Percentiles rank a stretch among this genome's conserved stretches.
phyloP scores from a whole-genome alignment of 2,113 vertebrate species.

The Paralichthys olivaceus region DNA sequence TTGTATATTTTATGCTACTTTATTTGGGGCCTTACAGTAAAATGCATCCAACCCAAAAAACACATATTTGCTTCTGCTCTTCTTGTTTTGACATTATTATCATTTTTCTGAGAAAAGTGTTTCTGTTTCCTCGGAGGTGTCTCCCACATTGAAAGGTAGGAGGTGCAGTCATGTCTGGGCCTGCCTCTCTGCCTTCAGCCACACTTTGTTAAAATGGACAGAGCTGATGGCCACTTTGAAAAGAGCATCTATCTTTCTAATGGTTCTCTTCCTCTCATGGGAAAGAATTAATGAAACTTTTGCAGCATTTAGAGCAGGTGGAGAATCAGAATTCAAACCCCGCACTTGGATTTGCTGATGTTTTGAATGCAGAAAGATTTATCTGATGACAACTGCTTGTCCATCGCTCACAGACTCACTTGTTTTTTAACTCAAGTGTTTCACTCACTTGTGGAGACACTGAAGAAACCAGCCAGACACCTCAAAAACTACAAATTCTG shows the following conservation, averaged over 20 bases:
- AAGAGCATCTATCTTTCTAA: conserved; percentile 12
- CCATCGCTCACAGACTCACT: neutral
- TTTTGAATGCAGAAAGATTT: neutral
- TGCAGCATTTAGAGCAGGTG: neutral
- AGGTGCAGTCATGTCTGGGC: conserved; percentile 14
- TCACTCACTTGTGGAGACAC: neutral
- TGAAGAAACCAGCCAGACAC: neutral
- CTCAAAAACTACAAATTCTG: neutral
- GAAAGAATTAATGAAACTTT: conserved; percentile 7
- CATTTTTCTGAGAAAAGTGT: neutral
- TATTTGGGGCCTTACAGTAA: neutral
- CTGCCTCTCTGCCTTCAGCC: conserved; percentile 32
- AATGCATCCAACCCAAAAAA: neutral
- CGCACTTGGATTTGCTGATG: neutral
- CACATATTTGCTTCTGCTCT: neutral
- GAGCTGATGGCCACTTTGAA: conserved; percentile 33
- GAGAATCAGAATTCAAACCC: neutral
- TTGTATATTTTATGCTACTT: neutral
- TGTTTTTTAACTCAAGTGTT: neutral
- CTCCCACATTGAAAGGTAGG: conserved; percentile 9
- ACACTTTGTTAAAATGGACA: conserved; percentile 30
- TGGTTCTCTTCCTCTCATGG: conserved; percentile 17
- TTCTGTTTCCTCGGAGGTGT: neutral
- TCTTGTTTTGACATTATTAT: neutral
- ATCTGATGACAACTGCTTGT: neutral